Conservation (phyloP, 2,888 invertebrate genomes). For the Pristionchus fissidentatus region DNA sequence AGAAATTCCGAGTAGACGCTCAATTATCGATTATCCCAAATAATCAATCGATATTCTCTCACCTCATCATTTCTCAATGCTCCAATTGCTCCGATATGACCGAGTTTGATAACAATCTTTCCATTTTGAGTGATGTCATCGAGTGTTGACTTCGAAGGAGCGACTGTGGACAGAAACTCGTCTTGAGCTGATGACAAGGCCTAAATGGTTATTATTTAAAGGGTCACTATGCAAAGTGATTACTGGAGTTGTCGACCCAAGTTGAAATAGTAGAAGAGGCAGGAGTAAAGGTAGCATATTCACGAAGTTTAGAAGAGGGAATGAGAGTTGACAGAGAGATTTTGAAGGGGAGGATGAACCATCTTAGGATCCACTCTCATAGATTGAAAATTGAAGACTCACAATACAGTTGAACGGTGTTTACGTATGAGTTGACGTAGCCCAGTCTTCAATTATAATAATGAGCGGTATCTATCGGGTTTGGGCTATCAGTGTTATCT, state of each 20-base stretch:
- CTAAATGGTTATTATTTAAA: not conserved
- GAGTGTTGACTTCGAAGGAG: constrained; percentile 15
- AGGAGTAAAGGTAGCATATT: not conserved
- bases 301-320: not conserved
- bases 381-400: too few species aligned
- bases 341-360: not conserved
- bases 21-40: not conserved
- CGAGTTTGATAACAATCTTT: constrained; percentile 22
- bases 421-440: too few species aligned
- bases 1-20: not conserved
- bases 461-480: too few species aligned
- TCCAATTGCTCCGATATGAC: constrained; percentile 6
- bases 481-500: too few species aligned
- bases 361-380: not conserved
- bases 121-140: constrained; percentile 30
- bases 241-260: not conserved
- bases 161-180: not conserved
- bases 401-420: too few species aligned
- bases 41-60: not conserved
- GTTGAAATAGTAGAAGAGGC: not conserved
- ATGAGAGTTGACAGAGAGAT: not conserved
- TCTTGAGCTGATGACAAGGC: not conserved
- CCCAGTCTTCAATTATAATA: too few species aligned
- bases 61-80: constrained; percentile 23
- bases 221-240: not conserved